Conservation (phyloP, 2,888 invertebrate genomes). For the Herminia tarsipennalis region DNA sequence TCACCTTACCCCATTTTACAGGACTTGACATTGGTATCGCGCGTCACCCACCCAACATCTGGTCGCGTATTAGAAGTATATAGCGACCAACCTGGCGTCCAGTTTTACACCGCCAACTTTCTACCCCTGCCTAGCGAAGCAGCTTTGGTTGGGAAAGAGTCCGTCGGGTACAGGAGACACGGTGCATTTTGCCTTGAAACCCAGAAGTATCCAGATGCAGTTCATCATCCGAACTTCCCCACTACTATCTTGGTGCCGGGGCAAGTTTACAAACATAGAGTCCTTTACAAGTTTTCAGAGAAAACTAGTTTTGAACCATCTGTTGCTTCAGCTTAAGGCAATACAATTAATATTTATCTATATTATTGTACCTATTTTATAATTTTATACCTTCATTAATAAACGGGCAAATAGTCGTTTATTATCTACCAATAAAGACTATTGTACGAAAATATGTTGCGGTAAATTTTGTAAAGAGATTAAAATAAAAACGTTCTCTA, state of each 20-base stretch:
- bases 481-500: too few relatives aligned
- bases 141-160: constrained; percentile 68
- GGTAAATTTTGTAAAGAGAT: too few relatives aligned
- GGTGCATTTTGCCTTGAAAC: constrained; percentile 96
- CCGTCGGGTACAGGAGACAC: constrained; percentile 88
- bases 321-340: constrained; percentile 37
- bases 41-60: constrained; percentile 87
- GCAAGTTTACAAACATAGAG: constrained; percentile 88
- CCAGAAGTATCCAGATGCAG: constrained; percentile 96
- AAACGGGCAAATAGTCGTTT: too few relatives aligned
- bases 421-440: too few relatives aligned
- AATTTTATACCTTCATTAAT: too few relatives aligned
- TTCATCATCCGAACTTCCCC: constrained; percentile 92
- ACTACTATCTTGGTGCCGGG: constrained; percentile 89
- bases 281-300: constrained; percentile 86
- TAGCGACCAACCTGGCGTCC: constrained; percentile 95
- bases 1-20: too few relatives aligned
- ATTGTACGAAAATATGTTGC: too few relatives aligned
- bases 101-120: constrained; percentile 93
- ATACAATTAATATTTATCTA: too few relatives aligned
- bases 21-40: constrained; percentile 69
- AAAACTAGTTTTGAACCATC: constrained; percentile 28
- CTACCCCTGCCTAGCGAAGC: constrained; percentile 84
- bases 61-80: constrained; percentile 92
- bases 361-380: too few relatives aligned